Base-by-base conservation (phyloP, 2,888 invertebrate genomes). In the Apotomis capreana region DNA sequence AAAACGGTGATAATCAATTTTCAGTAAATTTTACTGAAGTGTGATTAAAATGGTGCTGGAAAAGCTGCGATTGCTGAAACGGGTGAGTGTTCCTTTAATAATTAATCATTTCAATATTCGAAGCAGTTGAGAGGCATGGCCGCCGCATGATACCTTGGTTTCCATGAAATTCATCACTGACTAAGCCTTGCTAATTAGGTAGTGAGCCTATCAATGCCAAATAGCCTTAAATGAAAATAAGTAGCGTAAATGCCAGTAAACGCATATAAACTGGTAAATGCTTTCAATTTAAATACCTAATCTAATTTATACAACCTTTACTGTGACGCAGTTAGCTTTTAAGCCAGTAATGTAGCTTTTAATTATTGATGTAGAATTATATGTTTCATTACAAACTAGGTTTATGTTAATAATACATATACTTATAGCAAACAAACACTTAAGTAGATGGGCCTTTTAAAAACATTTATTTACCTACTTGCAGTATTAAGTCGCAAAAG, bases 11-110 rank as follows among this genome's bases (percentile, higher is more conserved):
- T 59, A 36, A 75, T 73, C 58, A 68, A 55, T 58, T 51, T 55
- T 49, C 69, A 76, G 64, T 15, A 9, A 61, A 51, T 59, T 73
- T 37, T 6, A 44, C 37, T 12, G 70, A 2, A 54, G 37, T 58
- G 58, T 49, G 51, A 12, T 60, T 40, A 74, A 63, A 60, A 88
- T 88, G 86, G 78, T 84, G 72, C 77, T 85, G 68, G 79, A 80
- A 26, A 76, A 52, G 61, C 68, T 78, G 6, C 75, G 74, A 37
- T 62, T 77, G 12, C 52, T 75, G 15, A 78, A 73, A 68, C 72
- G 78, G 79, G 81, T 82, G 74, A 82, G 81, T 75, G 54, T 62
- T 49, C 4, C 70, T 57, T 68, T 37, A 57, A 57, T 55, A 49
- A 40, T 55, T 51, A 54, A 55, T 74, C 54, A n/a, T 61, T 60